These are phyloP conservation scores for Hipparchia sbordonii DNA, from an alignment of 2,888 invertebrate species.

Conservation along the genomic window DNA sequence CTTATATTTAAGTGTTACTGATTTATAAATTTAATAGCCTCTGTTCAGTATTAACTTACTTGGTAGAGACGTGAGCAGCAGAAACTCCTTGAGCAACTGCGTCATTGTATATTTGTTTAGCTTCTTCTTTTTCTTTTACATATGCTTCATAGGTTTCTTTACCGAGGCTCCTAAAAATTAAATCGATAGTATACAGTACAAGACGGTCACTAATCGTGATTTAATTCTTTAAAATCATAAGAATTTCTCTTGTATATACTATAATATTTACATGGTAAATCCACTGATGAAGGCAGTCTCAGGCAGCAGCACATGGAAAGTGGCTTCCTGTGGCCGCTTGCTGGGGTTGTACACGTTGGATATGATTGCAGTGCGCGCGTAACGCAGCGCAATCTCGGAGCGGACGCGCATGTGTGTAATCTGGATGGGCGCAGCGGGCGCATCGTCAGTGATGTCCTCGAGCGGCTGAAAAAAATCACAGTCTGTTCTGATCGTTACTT, in stretches of 20 bases:
- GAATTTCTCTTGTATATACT: background rate
- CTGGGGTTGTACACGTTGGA: slow-evolving; percentile 86
- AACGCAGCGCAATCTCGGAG: slow-evolving; percentile 68
- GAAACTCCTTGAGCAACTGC: slow-evolving; percentile 83
- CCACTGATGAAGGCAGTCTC: slow-evolving; percentile 88
- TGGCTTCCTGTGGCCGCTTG: slow-evolving; percentile 69
- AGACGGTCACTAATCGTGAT: no score
- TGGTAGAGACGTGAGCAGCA: slow-evolving; percentile 84
- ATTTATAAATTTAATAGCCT: background rate
- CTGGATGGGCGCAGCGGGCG: slow-evolving; percentile 64
- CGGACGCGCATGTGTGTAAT: slow-evolving; percentile 84
- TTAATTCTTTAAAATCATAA: no score
- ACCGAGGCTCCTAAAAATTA: slow-evolving; percentile 78
- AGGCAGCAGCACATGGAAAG: slow-evolving; percentile 85
- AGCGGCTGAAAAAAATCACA: background rate
- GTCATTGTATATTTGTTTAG: slow-evolving; percentile 80
- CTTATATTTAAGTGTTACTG: background rate
- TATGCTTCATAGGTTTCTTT: slow-evolving; percentile 85
- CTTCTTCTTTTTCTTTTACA: slow-evolving; percentile 85
- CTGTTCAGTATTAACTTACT: slow-evolving; percentile 47
- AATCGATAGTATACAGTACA: no score
- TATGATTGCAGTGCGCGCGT: slow-evolving; percentile 84
- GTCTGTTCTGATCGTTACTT: no score
- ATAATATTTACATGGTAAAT: slow-evolving; percentile 83
- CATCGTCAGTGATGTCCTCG: slow-evolving; percentile 52